phyloP scores from a whole-genome alignment of 2,888 invertebrate species.

The Schizaphis graminum region DNA sequence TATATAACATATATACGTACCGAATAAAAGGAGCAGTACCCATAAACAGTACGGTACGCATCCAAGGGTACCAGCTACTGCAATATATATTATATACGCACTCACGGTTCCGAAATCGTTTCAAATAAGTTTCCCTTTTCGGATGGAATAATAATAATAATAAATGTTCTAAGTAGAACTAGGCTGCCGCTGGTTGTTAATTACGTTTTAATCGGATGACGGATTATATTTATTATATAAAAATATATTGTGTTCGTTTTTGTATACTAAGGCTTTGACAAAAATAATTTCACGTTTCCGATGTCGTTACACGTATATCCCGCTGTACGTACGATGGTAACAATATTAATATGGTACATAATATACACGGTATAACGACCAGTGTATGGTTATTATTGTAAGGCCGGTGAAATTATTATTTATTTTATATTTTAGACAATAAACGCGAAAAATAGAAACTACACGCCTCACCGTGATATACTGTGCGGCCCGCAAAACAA shows the following conservation, averaged over 20 bases:
- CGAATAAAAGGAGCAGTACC: conserved; percentile 68
- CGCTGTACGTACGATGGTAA: too few relatives aligned
- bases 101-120: conserved; percentile 9
- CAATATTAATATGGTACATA: background rate
- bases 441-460: background rate
- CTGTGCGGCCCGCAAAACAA: background rate
- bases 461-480: background rate
- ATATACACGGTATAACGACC: background rate
- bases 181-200: conserved; percentile 31
- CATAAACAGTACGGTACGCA: background rate
- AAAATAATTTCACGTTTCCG: background rate
- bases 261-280: background rate
- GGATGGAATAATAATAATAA: background rate
- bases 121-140: conserved; percentile 20
- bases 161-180: conserved; percentile 19
- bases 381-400: background rate
- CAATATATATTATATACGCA: background rate
- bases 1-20: conserved; percentile 6
- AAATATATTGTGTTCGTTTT: background rate
- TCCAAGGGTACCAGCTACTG: conserved; percentile 62
- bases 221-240: background rate
- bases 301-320: background rate
- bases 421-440: background rate
- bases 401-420: conserved; percentile 9
- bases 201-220: conserved; percentile 40